A percentile compares a stretch with the other conserved stretches of the same genome.
Evolutionary conservation across 2,113 vertebrate species (phyloP).

Genomic region (Aspidoscelis tigris): DNA sequence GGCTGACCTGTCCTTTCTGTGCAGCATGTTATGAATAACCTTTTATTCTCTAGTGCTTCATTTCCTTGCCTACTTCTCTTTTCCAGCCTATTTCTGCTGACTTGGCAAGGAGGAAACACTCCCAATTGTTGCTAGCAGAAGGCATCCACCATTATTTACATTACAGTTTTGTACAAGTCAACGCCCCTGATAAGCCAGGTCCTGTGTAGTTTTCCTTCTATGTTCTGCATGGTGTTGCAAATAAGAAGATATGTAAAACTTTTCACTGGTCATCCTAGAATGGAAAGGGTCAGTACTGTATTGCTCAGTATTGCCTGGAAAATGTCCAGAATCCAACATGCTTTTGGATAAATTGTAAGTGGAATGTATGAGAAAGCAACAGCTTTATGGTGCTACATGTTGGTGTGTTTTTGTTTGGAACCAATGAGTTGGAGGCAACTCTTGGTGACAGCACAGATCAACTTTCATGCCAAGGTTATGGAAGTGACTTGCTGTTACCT

Average conservation of each 20-base stretch:
- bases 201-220: conserved; percentile 48
- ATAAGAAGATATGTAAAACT: conserved; percentile 5
- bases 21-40: not conserved
- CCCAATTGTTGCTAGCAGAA: conserved; percentile 40
- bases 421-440: too few relatives aligned
- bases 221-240: conserved; percentile 27
- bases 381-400: too few relatives aligned
- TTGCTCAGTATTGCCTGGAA: not conserved
- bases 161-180: conserved; percentile 53
- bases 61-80: conserved; percentile 14
- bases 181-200: conserved; percentile 62
- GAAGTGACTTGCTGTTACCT: too few relatives aligned
- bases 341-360: accelerated
- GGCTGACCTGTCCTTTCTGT: not conserved
- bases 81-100: conserved; percentile 28
- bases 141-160: conserved; percentile 61
- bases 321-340: not conserved
- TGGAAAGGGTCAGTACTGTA: not conserved
- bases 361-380: conserved; percentile 5
- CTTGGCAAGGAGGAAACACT: conserved; percentile 43
- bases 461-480: too few relatives aligned
- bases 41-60: conserved; percentile 33
- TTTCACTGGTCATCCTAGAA: conserved; percentile 21
- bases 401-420: too few relatives aligned
- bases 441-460: too few relatives aligned